Conservation (phyloP, 1,140 invertebrate species). For the Drosophila equinoxialis region DNA sequence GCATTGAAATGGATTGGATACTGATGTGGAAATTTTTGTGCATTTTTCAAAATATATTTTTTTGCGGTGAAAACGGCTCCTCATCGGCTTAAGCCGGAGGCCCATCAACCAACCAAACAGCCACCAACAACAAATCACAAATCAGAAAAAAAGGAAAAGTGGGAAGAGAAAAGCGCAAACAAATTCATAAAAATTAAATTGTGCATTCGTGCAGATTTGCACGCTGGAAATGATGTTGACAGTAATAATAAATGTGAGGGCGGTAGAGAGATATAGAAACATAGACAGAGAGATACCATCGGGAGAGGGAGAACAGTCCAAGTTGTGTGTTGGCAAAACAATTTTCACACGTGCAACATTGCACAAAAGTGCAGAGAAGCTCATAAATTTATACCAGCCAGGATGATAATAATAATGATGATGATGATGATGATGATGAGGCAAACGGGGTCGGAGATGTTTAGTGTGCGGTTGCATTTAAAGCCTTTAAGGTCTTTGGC, state of each 20-base stretch:
- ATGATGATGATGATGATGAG: slow-evolving; percentile 13
- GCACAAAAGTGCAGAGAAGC: slow-evolving; percentile 53
- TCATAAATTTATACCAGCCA: slow-evolving; percentile 53
- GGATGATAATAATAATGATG: slow-evolving; percentile 15
- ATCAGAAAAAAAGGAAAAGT: slow-evolving; percentile 39
- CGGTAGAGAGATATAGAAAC: slow-evolving; percentile 30
- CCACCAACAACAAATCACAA: slow-evolving; percentile 38
- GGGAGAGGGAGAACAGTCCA: slow-evolving; percentile 15
- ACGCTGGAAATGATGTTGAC: slow-evolving; percentile 39
- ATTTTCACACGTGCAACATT: slow-evolving; percentile 61
- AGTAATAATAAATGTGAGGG: slow-evolving; percentile 48
- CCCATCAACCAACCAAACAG: no score
- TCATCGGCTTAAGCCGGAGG: not conserved
- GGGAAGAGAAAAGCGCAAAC: slow-evolving; percentile 20
- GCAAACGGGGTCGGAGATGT: not conserved
- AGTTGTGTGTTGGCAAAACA: slow-evolving; percentile 34
- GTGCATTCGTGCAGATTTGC: slow-evolving; percentile 55
- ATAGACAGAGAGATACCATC: not conserved
- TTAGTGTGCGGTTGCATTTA: not conserved
- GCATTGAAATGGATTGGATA: slow-evolving; percentile 43
- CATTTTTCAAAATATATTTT: slow-evolving; percentile 29
- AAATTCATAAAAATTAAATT: slow-evolving; percentile 62
- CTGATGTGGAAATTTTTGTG: slow-evolving; percentile 8
- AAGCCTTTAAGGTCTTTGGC: slow-evolving; percentile 45
- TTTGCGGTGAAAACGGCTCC: slow-evolving; percentile 37